Evolutionary conservation across 2,113 vertebrate species (phyloP), one percentile per base, ranked within the genome.

Genomic region (Psilopsiagon aymara): DNA sequence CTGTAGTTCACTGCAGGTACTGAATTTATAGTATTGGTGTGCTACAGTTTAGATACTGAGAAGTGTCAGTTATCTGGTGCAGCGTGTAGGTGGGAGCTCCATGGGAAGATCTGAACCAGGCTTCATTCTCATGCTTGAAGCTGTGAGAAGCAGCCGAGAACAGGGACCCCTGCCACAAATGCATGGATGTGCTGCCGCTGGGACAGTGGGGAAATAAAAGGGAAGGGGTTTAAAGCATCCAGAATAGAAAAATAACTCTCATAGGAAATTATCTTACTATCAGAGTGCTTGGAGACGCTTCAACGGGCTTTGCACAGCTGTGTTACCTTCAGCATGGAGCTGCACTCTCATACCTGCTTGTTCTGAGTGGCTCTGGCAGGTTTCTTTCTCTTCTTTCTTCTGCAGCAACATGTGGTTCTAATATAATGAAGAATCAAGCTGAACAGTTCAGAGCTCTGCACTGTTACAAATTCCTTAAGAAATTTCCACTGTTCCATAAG

Each of bases 391-490:
- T 90, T 88, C 78, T 39, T 92, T 43, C 74, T 64, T 52, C 28
- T 69, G 66, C 71, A 53, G 55, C 31, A 57, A 43, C 93, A 94
- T 79, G 53, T 95, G 93, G 43, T 93, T 94, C 86, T 76, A 60
- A 94, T 94, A 69, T 23, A 52, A 53, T 1, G 55, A 75, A 67
- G 77, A 94, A 81, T 37, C 53, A 78, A 89, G 47, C 49, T 91
- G 86, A 93, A 74, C 71, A 33, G 53, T 85, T 96, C 74, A 79
- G 76, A 88, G 67, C 44, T 82, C 6, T 76, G 33, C 15, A 70
- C 62, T 17, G 2, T 83, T 71, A 53, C 82, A 76, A 52, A 82
- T 92, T 87, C 10, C 33, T 47, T 83, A 70, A 84, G 75, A 90
- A 84, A 76, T 78, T 52, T 90, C 89, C 68, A 17, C 46, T 51